Evolutionary conservation across 35 echinoderm and acorn worm genomes (phyloP), one percentile per base, ranked within the genome.

Genomic region (Stichopus chloronotus): DNA sequence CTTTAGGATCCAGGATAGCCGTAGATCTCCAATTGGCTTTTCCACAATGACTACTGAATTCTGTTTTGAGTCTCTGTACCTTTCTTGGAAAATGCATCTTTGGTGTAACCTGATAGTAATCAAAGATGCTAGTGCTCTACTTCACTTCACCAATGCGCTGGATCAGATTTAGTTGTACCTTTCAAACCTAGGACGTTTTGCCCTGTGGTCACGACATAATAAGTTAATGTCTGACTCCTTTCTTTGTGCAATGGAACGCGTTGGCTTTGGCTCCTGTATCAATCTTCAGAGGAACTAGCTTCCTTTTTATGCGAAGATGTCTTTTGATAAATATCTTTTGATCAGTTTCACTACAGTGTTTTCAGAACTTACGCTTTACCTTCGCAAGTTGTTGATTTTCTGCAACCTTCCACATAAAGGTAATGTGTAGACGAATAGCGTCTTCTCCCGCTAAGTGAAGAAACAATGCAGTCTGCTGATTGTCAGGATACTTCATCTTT

Each of bases 1-100:
- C 93, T 56, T 72, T 86, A 5, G 93, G 95, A 57, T 96, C 93
- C 6, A 96, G 7, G 78, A 94, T 13, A 94, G 63, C 22, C 93
- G 17, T 16, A 43, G 30, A 43, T 43, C 30, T 43, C 30, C 30
- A 43, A 1, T 43, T 43, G 30, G 30, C 30, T 43, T 43, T 43
- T 43, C 30, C 30, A 43, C 0, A 0, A 43, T 43, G 14, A 91
- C 78, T 10, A 96, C 8, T 52, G 63, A 92, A n/a, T 85, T 92
- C 30, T 43, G 30, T 43, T 43, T 43, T 43, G 30, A 43, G 3
- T 43, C 30, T 43, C 30, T 43, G 30, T 43, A 43, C 30, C 30
- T 43, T 43, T 43, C 30, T 43, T 43, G 30, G 3, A 43, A 3
- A 3, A 43, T 43, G 30, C 0, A 43, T 43, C 30, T 43, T 43